These are phyloP conservation scores for Paradoxurus hermaphroditus DNA, from an alignment of 2,113 vertebrate genomes.

Conservation along the genomic window DNA sequence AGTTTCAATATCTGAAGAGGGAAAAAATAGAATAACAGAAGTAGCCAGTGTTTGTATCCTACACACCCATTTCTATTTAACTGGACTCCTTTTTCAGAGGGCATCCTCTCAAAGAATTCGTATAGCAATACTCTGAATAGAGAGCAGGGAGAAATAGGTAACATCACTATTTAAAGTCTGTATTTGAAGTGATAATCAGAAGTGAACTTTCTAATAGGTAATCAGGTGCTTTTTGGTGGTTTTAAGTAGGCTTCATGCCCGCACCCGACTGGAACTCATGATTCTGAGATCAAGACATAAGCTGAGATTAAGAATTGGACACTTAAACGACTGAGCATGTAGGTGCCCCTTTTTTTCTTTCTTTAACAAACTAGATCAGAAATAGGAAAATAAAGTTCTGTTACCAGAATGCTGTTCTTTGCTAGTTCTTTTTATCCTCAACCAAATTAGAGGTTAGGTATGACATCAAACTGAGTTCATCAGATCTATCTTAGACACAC, in stretches of 20 bases:
- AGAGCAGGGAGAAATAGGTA: neutral
- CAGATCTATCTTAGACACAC: neutral
- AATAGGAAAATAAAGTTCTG: neutral
- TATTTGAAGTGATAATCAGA: neutral
- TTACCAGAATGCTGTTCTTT: neutral
- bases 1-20: neutral
- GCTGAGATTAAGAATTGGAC: too few relatives aligned
- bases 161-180: neutral
- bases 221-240: neutral
- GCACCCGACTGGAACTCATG: too few relatives aligned
- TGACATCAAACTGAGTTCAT: neutral
- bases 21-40: neutral
- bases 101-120: neutral
- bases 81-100: neutral
- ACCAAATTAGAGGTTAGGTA: neutral
- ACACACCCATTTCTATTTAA: neutral
- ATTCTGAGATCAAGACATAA: too few relatives aligned
- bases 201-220: neutral
- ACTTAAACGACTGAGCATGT: too few relatives aligned
- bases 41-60: neutral
- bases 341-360: neutral
- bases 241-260: too few relatives aligned
- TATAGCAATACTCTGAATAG: neutral
- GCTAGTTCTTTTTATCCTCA: neutral
- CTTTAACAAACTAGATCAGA: neutral